Evolutionary conservation across 2,113 vertebrate genomes (phyloP), one percentile per base, ranked within the genome.

Genomic region (Bucco capensis): DNA sequence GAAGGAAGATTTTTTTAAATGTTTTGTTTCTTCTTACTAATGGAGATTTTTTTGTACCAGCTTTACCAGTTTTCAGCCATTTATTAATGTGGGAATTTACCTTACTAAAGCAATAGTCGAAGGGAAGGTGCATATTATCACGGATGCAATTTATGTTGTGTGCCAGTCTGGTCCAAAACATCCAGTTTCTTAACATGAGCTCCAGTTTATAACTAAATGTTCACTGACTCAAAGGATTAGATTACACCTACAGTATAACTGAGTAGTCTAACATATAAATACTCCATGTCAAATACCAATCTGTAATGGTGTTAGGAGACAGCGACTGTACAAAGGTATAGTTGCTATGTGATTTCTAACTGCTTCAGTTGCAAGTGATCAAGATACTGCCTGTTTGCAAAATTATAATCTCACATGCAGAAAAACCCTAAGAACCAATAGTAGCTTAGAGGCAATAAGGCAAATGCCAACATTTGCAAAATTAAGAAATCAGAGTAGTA

Each of bases 31-130:
- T 98, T 98, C 97, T 98, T 98, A 98, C 98, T 98, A 98, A 98
- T 92, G 94, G 97, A 98, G 96, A 98, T 98, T 98, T 98, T 98
- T 98, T 98, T 99, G 97, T 98, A 99, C 98, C 98, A 98, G 98
- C 98, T 98, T 98, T 98, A 98, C 98, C 98, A 98, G 97, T 98
- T 99, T 97, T 99, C 98, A 98, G 98, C 98, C 98, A 98, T 98
- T 98, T 98, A 98, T 98, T 98, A 98, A 98, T 98, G 98, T 98
- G 98, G 98, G 98, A 97, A 98, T 98, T 98, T 98, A 98, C 98
- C 98, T 98, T 98, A 97, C 98, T 98, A 98, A 98, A 99, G 98
- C 98, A 99, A 99, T 99, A 99, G 98, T 98, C 89, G 96, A 98
- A 98, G 98, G 98, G 97, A 98, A 98, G 98, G 98, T 98, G 98